A percentile compares a stretch with the other conserved stretches of the same genome.
Evolutionary conservation across 2,113 vertebrate genomes (phyloP).

Genomic region (Nycticorax nycticorax): DNA sequence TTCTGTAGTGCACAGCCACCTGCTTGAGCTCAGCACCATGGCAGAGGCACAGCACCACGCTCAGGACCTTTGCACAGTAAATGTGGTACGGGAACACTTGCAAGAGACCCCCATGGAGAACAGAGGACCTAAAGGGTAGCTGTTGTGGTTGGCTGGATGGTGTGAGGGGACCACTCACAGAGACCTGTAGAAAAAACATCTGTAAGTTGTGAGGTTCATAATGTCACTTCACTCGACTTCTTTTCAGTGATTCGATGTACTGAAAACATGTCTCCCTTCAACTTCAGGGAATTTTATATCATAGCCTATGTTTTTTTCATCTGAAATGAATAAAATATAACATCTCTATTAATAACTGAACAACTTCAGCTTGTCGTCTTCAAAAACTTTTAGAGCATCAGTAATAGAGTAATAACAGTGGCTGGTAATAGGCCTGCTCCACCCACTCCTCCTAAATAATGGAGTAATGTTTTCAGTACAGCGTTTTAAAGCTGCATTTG

Average conservation of each 20-base stretch:
- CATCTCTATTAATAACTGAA: constrained; percentile 50
- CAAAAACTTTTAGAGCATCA: constrained; percentile 44
- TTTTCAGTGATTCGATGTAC: background rate
- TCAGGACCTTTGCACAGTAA: background rate
- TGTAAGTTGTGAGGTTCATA: background rate
- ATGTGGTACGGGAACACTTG: background rate
- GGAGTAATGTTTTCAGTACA: background rate
- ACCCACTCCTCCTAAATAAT: constrained; percentile 48
- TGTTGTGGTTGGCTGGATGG: background rate
- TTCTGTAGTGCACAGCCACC: background rate
- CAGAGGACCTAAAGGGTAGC: background rate
- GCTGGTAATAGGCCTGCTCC: constrained; percentile 14
- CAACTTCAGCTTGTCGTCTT: background rate
- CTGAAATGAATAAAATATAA: constrained; percentile 43
- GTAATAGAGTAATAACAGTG: background rate
- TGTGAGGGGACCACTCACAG: background rate
- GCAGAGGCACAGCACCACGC: background rate
- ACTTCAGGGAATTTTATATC: background rate
- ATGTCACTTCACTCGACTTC: background rate
- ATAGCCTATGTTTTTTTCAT: constrained; percentile 5
- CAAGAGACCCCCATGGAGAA: background rate
- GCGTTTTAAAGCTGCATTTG: background rate
- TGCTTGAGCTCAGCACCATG: background rate
- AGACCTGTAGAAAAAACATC: background rate
- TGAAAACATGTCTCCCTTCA: background rate